A percentile compares a stretch with the other conserved stretches of the same genome.
These are phyloP conservation scores for Slavum lentiscoides DNA, from an alignment of 2,888 invertebrate genomes.

Conservation along the genomic window DNA sequence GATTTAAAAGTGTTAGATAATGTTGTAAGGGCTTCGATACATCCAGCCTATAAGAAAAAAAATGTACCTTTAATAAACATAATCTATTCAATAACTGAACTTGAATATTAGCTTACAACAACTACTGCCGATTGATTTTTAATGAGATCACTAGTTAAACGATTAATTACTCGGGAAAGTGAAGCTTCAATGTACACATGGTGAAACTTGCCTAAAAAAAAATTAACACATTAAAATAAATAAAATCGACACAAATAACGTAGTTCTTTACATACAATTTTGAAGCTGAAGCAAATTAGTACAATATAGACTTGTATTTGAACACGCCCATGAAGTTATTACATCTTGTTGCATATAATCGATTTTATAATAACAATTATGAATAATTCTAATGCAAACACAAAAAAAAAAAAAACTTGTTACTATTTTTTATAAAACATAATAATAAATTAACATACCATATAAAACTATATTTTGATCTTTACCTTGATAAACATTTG, in stretches of 20 bases:
- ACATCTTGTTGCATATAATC: slow-evolving; percentile 48
- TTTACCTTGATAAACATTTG: slow-evolving; percentile 68
- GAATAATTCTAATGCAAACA: slow-evolving; percentile 31
- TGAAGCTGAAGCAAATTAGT: slow-evolving; percentile 42
- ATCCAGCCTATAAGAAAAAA: slow-evolving; percentile 61
- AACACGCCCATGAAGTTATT: slow-evolving; percentile 39
- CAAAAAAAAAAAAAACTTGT: not conserved
- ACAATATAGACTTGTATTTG: slow-evolving; percentile 30
- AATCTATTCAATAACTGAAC: not conserved
- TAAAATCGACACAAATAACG: not conserved
- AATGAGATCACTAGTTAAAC: slow-evolving; percentile 41
- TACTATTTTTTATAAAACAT: not conserved
- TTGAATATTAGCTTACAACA: slow-evolving; percentile 15
- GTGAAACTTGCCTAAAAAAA: slow-evolving; percentile 17
- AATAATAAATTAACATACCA: not conserved
- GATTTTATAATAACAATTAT: slow-evolving; percentile 48
- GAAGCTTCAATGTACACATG: slow-evolving; percentile 38
- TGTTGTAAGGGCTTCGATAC: slow-evolving; percentile 70
- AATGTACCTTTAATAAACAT: not conserved
- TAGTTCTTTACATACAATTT: slow-evolving; percentile 35
- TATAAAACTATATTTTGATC: slow-evolving; percentile 33
- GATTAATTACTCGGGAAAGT: slow-evolving; percentile 34
- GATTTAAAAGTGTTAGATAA: slow-evolving; percentile 72
- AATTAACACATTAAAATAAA: not conserved
- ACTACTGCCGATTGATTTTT: slow-evolving; percentile 43